These are phyloP conservation scores for Ormyrus rosae DNA, from an alignment of 2,888 invertebrate species.

Conservation along the genomic window DNA sequence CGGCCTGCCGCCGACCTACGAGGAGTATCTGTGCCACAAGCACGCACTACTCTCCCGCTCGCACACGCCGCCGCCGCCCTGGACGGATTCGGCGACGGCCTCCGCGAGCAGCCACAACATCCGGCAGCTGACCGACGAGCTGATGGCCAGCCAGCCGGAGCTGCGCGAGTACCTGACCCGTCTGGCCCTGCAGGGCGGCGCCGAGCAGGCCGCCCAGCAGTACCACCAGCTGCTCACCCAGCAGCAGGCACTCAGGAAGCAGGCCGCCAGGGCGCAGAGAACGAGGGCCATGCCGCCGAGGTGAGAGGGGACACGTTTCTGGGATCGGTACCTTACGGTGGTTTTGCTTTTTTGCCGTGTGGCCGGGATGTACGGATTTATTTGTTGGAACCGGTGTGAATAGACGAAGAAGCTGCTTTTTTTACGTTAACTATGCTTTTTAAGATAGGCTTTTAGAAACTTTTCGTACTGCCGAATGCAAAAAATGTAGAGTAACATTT, in stretches of 20 bases:
- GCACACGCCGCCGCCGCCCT: constrained; percentile 73
- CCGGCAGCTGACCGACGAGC: constrained; percentile 66
- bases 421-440: no score
- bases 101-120: constrained; percentile 43
- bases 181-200: constrained; percentile 61
- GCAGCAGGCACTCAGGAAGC: constrained; percentile 67
- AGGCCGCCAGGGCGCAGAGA: constrained; percentile 65
- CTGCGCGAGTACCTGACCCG: constrained; percentile 68
- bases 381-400: no score
- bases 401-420: no score
- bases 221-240: constrained; percentile 64
- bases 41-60: constrained; percentile 71
- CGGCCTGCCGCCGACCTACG: constrained; percentile 74
- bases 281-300: constrained; percentile 71
- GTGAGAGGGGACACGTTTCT: constrained; percentile 58
- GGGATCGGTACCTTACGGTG: no score
- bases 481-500: no score
- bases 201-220: constrained; percentile 61
- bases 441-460: no score
- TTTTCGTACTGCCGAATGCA: no score
- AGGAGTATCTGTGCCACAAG: constrained; percentile 72
- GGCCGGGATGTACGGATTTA: no score
- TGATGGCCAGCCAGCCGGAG: constrained; percentile 68
- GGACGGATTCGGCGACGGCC: constrained; percentile 66
- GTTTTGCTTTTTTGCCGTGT: no score